Evolutionary conservation across 35 echinoderm and acorn worm species (phyloP).

Genomic region (Apostichopus parvimensis): DNA sequence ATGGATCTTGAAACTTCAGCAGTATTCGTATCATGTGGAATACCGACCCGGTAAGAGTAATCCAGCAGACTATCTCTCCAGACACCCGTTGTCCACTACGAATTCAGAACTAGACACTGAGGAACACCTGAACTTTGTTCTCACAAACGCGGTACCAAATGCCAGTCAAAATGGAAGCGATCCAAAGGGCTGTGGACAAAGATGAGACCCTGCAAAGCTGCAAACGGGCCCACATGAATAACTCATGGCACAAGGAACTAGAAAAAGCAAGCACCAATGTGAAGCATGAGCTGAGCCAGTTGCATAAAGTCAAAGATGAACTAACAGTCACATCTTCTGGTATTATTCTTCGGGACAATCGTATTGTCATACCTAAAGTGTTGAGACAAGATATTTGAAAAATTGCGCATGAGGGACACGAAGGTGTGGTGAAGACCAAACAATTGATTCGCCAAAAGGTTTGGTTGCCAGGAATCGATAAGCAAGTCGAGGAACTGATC

Average conservation of each 20-base stretch:
- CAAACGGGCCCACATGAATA: slow-evolving; percentile 42
- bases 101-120: background rate
- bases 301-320: slow-evolving; percentile 56
- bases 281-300: slow-evolving; percentile 2
- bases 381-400: slow-evolving; percentile 54
- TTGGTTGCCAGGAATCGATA: slow-evolving; percentile 79
- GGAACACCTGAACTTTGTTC: too few relatives aligned
- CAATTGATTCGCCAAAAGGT: slow-evolving; percentile 67
- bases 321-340: slow-evolving; percentile 41
- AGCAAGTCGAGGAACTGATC: slow-evolving; percentile 55
- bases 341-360: slow-evolving; percentile 59
- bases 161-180: background rate
- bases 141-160: background rate
- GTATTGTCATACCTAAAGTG: slow-evolving; percentile 67
- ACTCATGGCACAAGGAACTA: slow-evolving; percentile 55
- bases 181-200: slow-evolving; percentile 34
- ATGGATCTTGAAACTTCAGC: slow-evolving; percentile 70
- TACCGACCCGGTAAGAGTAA: slow-evolving; percentile 64
- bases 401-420: slow-evolving; percentile 77
- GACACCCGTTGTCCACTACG: slow-evolving; percentile 49
- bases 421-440: slow-evolving; percentile 80
- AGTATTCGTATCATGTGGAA: slow-evolving; percentile 51
- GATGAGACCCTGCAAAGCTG: slow-evolving; percentile 50
- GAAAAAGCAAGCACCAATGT: background rate
- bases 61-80: slow-evolving; percentile 73